phyloP scores from a whole-genome alignment of 2,797 vertebrate genomes.

The Dendrocincla tyrannina region DNA sequence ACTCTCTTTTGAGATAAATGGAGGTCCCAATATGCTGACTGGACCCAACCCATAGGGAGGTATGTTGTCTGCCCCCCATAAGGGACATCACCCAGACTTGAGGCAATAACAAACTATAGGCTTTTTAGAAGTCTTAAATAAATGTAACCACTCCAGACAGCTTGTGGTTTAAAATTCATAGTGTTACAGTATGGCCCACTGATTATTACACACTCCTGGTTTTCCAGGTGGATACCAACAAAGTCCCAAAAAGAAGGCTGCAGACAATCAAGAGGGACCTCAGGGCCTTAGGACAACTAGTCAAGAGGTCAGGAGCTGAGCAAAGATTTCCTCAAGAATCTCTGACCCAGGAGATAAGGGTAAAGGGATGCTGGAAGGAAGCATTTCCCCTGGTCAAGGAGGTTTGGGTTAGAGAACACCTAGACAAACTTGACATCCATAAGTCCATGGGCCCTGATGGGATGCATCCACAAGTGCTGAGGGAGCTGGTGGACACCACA shows the following conservation, averaged over 20 bases:
- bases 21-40: not conserved
- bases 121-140: too few species aligned
- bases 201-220: not conserved
- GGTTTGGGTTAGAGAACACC: not conserved
- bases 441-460: not conserved
- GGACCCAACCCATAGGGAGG: not conserved
- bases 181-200: not conserved
- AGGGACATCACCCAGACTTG: not conserved
- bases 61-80: not conserved
- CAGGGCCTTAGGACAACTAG: not conserved
- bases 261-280: not conserved
- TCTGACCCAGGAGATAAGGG: not conserved
- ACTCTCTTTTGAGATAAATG: not conserved
- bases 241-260: not conserved
- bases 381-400: not conserved
- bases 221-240: not conserved
- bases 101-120: too few species aligned
- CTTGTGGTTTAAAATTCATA: too few species aligned
- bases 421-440: not conserved
- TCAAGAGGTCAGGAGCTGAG: not conserved
- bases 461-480: not conserved
- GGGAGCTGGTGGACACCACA: not conserved
- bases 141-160: too few species aligned
- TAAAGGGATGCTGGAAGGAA: not conserved
- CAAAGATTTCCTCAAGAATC: not conserved